phyloP scores from a whole-genome alignment of 1,140 invertebrate genomes.

The Caenorhabditis tropicalis region DNA sequence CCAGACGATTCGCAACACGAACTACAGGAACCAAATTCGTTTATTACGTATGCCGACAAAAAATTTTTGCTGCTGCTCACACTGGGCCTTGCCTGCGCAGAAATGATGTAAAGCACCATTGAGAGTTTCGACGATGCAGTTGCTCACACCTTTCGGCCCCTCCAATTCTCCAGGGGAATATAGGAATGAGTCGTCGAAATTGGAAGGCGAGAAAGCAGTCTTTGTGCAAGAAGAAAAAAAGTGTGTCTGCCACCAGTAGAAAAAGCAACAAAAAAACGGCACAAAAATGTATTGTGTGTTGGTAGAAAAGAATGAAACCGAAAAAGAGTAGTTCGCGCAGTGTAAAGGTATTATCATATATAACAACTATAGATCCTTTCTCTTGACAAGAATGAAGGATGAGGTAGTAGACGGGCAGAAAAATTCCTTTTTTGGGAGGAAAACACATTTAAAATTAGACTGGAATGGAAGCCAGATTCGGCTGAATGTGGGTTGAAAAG shows the following conservation, averaged over 20 bases:
- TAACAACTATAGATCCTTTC: constrained; percentile 4
- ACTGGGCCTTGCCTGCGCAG: not conserved
- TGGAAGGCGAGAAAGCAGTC: constrained; percentile 22
- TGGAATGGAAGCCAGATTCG: constrained; percentile 22
- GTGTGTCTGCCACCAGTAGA: not conserved
- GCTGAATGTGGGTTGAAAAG: constrained; percentile 1
- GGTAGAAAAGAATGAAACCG: not conserved
- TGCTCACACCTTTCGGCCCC: constrained; percentile 21
- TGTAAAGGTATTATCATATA: constrained; percentile 16
- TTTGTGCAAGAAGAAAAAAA: constrained; percentile 27
- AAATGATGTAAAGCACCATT: constrained; percentile 39
- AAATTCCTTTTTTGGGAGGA: not conserved
- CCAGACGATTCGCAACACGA: not conserved
- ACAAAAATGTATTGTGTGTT: not conserved
- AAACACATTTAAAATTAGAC: constrained; percentile 15
- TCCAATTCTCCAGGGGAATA: constrained; percentile 29
- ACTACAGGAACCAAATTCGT: constrained; percentile 42
- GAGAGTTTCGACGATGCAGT: constrained; percentile 9
- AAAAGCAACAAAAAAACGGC: not conserved
- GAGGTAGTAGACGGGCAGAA: not conserved
- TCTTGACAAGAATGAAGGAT: constrained; percentile 10
- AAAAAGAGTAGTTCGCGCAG: not conserved
- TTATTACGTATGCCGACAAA: constrained; percentile 34
- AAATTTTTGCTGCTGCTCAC: not conserved
- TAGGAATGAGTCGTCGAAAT: constrained; percentile 34